Conservation (phyloP, 2,113 vertebrate species). For the Amphiprion ocellaris region DNA sequence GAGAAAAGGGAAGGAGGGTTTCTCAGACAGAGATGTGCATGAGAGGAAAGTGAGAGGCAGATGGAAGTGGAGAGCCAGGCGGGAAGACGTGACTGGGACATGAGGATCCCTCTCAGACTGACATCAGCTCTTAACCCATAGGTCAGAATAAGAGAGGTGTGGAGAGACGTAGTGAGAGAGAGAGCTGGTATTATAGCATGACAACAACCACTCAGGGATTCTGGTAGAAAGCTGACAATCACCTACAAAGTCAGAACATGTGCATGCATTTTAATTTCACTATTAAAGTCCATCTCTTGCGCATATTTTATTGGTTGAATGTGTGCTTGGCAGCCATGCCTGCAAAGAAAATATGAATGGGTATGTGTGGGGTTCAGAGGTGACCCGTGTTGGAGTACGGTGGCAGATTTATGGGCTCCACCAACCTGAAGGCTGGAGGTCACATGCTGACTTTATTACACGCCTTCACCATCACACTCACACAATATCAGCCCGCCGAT, state of each 20-base stretch:
- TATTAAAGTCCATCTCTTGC: slow-evolving; percentile 18
- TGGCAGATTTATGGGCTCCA: slow-evolving; percentile 74
- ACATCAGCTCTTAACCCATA: slow-evolving; percentile 44
- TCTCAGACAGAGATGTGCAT: slow-evolving; percentile 15
- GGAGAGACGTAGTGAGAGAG: slow-evolving; percentile 2
- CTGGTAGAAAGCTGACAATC: slow-evolving; percentile 10
- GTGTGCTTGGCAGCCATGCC: slow-evolving; percentile 1
- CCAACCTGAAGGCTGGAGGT: slow-evolving; percentile 57
- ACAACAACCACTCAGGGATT: slow-evolving; percentile 15
- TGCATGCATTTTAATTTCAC: slow-evolving; percentile 25
- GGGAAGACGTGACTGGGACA: slow-evolving; percentile 55
- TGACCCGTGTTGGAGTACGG: slow-evolving; percentile 51
- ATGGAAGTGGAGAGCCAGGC: slow-evolving; percentile 34
- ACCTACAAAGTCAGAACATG: not conserved
- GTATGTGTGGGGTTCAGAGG: slow-evolving; percentile 64
- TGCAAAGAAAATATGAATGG: slow-evolving; percentile 46
- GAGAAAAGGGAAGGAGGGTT: slow-evolving; percentile 34
- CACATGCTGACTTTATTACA: slow-evolving; percentile 78
- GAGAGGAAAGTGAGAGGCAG: slow-evolving; percentile 49
- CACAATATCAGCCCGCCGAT: slow-evolving; percentile 38
- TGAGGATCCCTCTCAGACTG: slow-evolving; percentile 38
- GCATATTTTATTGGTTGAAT: slow-evolving; percentile 11
- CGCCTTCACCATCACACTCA: slow-evolving; percentile 39
- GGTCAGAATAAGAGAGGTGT: slow-evolving; percentile 17
- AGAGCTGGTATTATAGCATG: not conserved